phyloP scores from a whole-genome alignment of 2,113 vertebrate genomes.

The Channa argus region DNA sequence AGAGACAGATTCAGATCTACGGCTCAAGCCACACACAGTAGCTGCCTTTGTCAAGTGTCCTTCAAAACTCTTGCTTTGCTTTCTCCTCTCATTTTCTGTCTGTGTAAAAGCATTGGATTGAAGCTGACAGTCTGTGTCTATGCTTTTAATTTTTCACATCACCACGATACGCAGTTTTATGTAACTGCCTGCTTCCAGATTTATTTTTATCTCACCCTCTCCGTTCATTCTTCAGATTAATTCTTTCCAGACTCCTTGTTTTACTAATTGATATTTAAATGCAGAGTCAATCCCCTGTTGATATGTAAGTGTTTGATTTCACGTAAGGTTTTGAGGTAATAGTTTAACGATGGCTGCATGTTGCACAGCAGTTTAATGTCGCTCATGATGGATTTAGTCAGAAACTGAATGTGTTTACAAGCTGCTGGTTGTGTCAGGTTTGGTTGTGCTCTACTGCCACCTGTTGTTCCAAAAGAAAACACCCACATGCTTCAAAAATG shows the following conservation, averaged over 20 bases:
- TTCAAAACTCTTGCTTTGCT: background rate
- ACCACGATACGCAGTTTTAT: slow-evolving; percentile 74
- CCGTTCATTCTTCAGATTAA: slow-evolving; percentile 16
- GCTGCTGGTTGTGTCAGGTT: background rate
- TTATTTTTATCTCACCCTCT: slow-evolving; percentile 77
- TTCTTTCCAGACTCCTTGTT: slow-evolving; percentile 15
- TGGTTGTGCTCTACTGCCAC: slow-evolving; percentile 61
- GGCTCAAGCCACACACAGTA: background rate
- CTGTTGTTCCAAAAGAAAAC: slow-evolving; percentile 44
- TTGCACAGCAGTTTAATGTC: no score
- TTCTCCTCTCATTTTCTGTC: background rate
- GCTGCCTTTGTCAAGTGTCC: background rate
- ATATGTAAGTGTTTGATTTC: background rate
- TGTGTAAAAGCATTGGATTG: slow-evolving; percentile 47
- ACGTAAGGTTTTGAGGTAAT: background rate
- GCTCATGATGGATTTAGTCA: slow-evolving; percentile 1
- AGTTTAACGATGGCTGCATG: no score
- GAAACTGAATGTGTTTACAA: background rate
- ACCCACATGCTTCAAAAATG: slow-evolving; percentile 4
- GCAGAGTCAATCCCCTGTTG: background rate
- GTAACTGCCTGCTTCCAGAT: slow-evolving; percentile 71
- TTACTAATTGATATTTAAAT: slow-evolving; percentile 6
- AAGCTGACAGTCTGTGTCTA: slow-evolving; percentile 68
- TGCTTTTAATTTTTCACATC: slow-evolving; percentile 83
- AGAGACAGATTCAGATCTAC: slow-evolving; percentile 24